Evolutionary conservation across 1,140 invertebrate genomes (phyloP), one percentile per base, ranked within the genome.

Genomic region (Zaprionus inermis): DNA sequence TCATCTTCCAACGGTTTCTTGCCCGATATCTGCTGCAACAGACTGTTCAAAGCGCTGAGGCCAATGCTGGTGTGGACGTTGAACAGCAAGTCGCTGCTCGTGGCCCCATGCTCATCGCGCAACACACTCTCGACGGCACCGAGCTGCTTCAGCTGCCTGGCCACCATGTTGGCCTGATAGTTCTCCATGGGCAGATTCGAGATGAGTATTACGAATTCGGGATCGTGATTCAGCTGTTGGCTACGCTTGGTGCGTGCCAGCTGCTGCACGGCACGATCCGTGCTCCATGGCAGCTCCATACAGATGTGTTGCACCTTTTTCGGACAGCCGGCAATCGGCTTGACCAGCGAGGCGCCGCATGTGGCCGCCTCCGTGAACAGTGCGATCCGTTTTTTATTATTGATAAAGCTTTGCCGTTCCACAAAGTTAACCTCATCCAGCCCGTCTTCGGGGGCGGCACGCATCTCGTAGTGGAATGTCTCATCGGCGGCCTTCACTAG

Each of bases 21-120:
- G 24, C 51, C 51, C 11, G 51, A 28, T 20, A 54, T 54, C 51
- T 54, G 51, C 14, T 54, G 51, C 24, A 54, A 22, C 12, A 54
- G 0, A 7, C 24, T 54, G 7, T 16, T 6, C 51, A 54, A 14
- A 14, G 51, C n/a, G 5, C 12, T 28, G 14, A 3, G 5, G 7
- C 51, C 51, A 12, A 30, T 16, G 51, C 51, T 54, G 22, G 12
- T 28, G 24, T 54, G 12, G 14, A 54, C 7, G 11, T 54, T 54
- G 14, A 30, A 28, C 5, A 30, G 51, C 51, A 54, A n/a, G n/a
- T n/a, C n/a, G 12, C 0, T 52, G 12, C 22, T 30, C 22, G 6
- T 24, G 3, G 14, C n/a, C 5, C 51, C 20, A 14, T 28, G 24
- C 24, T n/a, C 5, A 10, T 7, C 24, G 18, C 10, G 2, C 18